phyloP scores from a whole-genome alignment of 1,140 invertebrate species.

The Brachionus asplanchnoidis region DNA sequence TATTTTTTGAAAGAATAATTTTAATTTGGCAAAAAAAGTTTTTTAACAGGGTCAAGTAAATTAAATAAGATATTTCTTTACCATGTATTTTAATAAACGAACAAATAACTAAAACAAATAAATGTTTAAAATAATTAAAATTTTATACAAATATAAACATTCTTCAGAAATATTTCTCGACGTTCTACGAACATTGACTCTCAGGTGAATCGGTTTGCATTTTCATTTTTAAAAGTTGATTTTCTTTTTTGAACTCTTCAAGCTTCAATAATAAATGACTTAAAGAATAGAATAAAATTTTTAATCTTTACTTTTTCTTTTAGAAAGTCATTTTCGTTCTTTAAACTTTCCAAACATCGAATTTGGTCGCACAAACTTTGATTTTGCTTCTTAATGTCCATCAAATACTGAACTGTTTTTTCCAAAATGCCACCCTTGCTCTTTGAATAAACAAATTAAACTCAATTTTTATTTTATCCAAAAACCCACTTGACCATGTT shows the following conservation, averaged over 20 bases:
- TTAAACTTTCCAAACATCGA: not conserved
- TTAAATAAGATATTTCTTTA: not conserved
- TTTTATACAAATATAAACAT: constrained; percentile 11
- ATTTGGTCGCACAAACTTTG: constrained; percentile 1
- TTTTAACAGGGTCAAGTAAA: too few relatives aligned
- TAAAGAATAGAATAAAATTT: not conserved
- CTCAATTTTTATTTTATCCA: not conserved
- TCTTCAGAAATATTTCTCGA: not conserved
- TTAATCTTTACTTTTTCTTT: not conserved
- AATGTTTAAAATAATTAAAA: not conserved
- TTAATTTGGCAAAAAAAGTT: too few relatives aligned
- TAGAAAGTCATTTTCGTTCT: not conserved
- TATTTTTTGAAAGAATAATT: too few relatives aligned
- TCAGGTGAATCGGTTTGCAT: not conserved
- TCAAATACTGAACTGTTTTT: constrained; percentile 21
- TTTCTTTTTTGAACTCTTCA: constrained; percentile 6
- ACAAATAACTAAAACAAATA: not conserved
- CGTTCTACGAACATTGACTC: not conserved
- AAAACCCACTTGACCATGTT: constrained; percentile 6
- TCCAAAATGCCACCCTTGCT: constrained; percentile 30
- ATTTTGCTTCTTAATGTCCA: not conserved
- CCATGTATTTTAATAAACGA: not conserved
- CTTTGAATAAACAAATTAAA: not conserved
- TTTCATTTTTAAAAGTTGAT: constrained; percentile 19
- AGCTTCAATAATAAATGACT: not conserved